Evolutionary conservation across 2,113 vertebrate species (phyloP), one percentile per base, ranked within the genome.

Genomic region (Callospermophilus lateralis): DNA sequence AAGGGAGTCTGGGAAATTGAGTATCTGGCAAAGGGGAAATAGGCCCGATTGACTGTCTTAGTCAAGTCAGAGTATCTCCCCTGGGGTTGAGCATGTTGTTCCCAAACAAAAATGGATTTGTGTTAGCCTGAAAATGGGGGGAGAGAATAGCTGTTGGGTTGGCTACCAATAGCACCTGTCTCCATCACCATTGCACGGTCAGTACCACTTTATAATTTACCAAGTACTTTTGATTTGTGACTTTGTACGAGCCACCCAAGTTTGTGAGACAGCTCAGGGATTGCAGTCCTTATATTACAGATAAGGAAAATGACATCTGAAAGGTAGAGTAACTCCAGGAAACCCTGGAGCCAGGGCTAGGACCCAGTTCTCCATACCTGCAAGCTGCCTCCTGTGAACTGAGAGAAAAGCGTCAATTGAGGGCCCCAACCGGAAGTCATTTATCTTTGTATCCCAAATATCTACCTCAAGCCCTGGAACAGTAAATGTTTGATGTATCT

Each of bases 1-100:
- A 93, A 92, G 19, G 76, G 55, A 95, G 32, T 73, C 89, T 85
- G 67, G 53, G 58, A 73, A 93, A 51, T 24, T n/a, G n/a, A 79
- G 48, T 39, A 8, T 65, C 72, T 94, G 76, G 79, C 11, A 63
- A 83, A 88, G 45, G 83, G 17, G 45, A 96, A 63, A 30, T 4
- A 85, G 67, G 15, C 51, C 79, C 48, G 12, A 34, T 65, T 96
- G 67, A 53, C 22, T 55, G 61, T 51, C 70, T 80, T 72, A 58
- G 48, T 39, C 37, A 93, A 65, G 65, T 93, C 85, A 39, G 34
- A 48, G 83, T 81, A 73, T 9, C 4, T 84, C 78, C 30, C 55
- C 65, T 15, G 13, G 39, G 67, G 72, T 77, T 58, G 72, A 93
- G 37, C 68, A 28, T 3, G 10, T 39, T 88, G 42, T 84, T 77